Evolutionary conservation across 2,888 invertebrate genomes (phyloP).

Genomic region (Heliconius cydno): DNA sequence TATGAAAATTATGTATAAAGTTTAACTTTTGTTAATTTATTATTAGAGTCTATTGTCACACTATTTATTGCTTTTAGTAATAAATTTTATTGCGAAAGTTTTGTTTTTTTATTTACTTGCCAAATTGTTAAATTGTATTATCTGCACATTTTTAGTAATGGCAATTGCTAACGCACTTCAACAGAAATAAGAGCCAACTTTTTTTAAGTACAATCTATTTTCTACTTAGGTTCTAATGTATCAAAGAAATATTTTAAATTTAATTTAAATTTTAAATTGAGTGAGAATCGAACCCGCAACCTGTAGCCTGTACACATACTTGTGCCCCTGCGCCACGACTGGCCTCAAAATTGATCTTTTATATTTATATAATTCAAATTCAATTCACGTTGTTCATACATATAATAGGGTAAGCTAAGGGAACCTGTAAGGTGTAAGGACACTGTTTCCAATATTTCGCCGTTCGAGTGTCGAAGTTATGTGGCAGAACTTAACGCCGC

Average conservation of each 20-base stretch:
- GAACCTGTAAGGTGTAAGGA: neutral
- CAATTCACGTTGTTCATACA: neutral
- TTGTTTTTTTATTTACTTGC: slow-evolving; percentile 28
- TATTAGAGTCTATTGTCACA: slow-evolving; percentile 79
- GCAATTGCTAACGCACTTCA: too few relatives aligned
- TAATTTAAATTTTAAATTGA: too few relatives aligned
- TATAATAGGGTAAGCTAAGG: neutral
- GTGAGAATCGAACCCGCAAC: too few relatives aligned
- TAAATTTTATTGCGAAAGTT: slow-evolving; percentile 64
- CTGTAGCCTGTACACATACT: too few relatives aligned
- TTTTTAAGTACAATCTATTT: too few relatives aligned
- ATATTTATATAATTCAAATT: too few relatives aligned
- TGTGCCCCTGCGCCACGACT: too few relatives aligned
- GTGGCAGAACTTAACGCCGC: too few relatives aligned
- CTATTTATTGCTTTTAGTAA: slow-evolving; percentile 82
- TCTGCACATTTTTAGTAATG: neutral
- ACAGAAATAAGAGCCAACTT: too few relatives aligned
- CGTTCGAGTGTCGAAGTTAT: neutral
- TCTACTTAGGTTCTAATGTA: too few relatives aligned
- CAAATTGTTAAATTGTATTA: neutral
- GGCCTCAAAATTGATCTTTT: too few relatives aligned
- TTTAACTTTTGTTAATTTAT: slow-evolving; percentile 78
- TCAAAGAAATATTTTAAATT: too few relatives aligned
- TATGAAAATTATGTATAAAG: slow-evolving; percentile 69
- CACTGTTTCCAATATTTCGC: neutral